Evolutionary conservation across 1,140 invertebrate species (phyloP), one percentile per base, ranked within the genome.

Genomic region (Drosophila lacertosa): DNA sequence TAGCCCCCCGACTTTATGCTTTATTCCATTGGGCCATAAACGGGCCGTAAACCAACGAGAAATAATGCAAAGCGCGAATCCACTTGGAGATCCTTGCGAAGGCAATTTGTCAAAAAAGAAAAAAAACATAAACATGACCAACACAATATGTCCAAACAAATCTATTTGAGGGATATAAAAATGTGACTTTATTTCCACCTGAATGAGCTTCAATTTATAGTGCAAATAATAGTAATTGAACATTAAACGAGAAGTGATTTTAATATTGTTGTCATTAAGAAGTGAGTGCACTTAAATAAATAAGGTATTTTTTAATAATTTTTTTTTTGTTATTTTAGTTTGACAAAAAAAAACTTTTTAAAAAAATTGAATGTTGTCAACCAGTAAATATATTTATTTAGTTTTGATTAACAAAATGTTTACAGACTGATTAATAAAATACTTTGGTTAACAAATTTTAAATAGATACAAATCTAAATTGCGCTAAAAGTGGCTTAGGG

Each of bases 11-110:
- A 40, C 64, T 55, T 72, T 60, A 72, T 67, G 69, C 33, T 15
- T 24, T 40, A 66, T 67, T 47, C 82, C 76, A 84, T 67, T 55
- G 57, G 73, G 58, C 45, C 63, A 77, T 77, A 86, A 84, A 81
- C 55, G 58, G 45, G 32, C 58, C 51, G 44, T 59, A 58, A 62
- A 64, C 44, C 39, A 18, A 2, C 26, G 15, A 54, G 50, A 40
- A 62, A 60, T 45, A 62, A 44, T 39, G 48, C 33, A 15, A 44
- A 48, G 20, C 6, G 55, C 51, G 13, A 47, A 40, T 6, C 5
- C 24, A 26, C 54, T 65, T 48, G 7, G 7, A 75, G 39, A 35
- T 39, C 10, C 40, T 62, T 26, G 47, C 45, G 58, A 45, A 64
- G 44, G 66, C 63, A 84, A 75, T 80, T 84, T 84, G 66, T 79